Conservation (phyloP, 2,797 vertebrate species). For the Threskiornis aethiopicus region DNA sequence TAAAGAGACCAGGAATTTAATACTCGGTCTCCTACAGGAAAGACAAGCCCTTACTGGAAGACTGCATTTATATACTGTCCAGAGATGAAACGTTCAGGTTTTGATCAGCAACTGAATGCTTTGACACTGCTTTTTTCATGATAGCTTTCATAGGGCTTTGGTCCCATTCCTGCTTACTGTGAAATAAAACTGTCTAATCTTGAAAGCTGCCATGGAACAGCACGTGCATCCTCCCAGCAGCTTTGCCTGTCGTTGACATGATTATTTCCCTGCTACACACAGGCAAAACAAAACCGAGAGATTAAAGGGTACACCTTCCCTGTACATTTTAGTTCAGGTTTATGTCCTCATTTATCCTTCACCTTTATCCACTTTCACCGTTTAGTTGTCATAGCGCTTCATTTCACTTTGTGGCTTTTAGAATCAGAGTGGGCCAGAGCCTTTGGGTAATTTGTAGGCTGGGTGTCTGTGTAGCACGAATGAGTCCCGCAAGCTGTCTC, state of each 20-base stretch:
- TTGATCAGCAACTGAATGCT: constrained; percentile 11
- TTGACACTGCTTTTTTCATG: not conserved
- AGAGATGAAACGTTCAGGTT: not conserved
- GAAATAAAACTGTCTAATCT: not conserved
- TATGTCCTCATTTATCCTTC: not conserved
- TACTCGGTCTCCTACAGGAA: not conserved
- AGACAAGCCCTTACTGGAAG: not conserved
- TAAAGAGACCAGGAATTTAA: not conserved
- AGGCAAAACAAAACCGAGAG: not conserved
- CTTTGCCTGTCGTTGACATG: not conserved
- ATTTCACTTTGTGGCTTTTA: not conserved
- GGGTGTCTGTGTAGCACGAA: not conserved
- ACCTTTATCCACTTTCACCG: not conserved
- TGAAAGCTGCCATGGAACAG: constrained; percentile 6
- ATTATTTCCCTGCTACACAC: not conserved
- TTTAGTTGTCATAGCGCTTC: not conserved
- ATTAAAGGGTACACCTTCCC: not conserved
- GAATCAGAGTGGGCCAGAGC: not conserved
- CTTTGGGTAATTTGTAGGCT: not conserved
- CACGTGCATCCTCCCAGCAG: not conserved
- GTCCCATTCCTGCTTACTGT: not conserved
- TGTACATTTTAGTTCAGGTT: not conserved
- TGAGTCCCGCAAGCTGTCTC: not conserved
- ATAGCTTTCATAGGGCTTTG: not conserved
- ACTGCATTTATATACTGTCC: not conserved